Evolutionary conservation across 2,888 invertebrate species (phyloP), one percentile per base, ranked within the genome.

Genomic region (Ctenicera cuprea): DNA sequence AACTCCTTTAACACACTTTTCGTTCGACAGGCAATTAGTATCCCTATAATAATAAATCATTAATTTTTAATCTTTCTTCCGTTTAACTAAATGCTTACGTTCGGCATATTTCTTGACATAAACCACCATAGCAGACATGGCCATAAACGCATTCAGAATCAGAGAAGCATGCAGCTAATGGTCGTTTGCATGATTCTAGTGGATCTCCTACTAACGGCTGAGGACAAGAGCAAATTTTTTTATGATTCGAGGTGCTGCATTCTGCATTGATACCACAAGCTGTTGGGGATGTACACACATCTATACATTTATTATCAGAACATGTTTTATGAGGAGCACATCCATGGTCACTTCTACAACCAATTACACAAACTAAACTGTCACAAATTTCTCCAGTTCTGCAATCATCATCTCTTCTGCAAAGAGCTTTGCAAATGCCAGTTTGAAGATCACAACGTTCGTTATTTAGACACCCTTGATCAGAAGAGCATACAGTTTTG

Each of bases 321-420:
- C 97, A 97, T n/a, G 93, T 89, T 76, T 92, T 89, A 79, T 92
- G 90, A 65, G 89, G 88, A 0, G 93, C 90, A 83, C 97, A 97
- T 61, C 94, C 94, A 2, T 91, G 89, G 85, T 96, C 91, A 8
- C 94, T 92, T 82, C 96, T 91, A 84, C 97, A 97, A 52, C 97
- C 97, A 45, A 91, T 89, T 9, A 91, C 87, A 83, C 97, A 97
- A 71, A 93, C 90, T 30, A 95, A 88, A 26, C 94, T 93, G 83
- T 95, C 92, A 82, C 97, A 97, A 65, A 97, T 92, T 87, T 97
- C 96, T 41, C 94, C 95, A 79, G 92, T 94, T 63, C 94, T 91
- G 81, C 97, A 97, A 83, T 97, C 96, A 78, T 94, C 93, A 83
- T 96, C 96, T 65, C 92, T 91, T 62, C 95, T 91, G 82, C 96